Base-by-base conservation (phyloP, 2,888 invertebrate genomes). In the Pseudoips prasinana region DNA sequence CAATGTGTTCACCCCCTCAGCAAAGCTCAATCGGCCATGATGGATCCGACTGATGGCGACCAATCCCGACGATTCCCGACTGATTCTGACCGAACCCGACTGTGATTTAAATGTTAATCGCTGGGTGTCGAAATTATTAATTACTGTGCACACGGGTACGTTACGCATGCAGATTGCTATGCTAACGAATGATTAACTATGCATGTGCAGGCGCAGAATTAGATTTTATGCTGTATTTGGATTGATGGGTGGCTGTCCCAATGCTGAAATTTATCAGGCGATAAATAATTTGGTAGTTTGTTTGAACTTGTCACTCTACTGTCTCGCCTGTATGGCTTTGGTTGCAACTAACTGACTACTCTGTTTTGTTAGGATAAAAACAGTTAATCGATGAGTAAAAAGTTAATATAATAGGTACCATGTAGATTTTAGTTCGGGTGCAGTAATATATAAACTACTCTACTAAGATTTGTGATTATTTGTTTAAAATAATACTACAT, bases 61-160 rank as follows among this genome's bases (percentile, higher is more conserved):
- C 46, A 6, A 52, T 46, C 46, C 58, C 64, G 59, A 61, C 70
- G 71, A 64, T 73, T 69, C 54, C 66, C 58, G 58, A 62, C 66
- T 57, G 58, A 62, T 64, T 59, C 66, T 57, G 58, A 62, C 65
- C 59, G 32, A 58, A 58, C 58, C 50, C 31, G 34, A 49, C 34
- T 58, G 63, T 67, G 78, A 77, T 84, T 79, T 82, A 83, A 86
- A 84, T 80, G 83, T 82, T 85, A 84, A 86, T 85, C 71, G 75
- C 67, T 60, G 65, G 78, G 86, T 83, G 85, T 78, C 76, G 84
- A 86, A 86, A 88, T 88, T 86, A 88, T 86, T 86, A 88, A 87
- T 87, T 79, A 78, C 80, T 61, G 66, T 71, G 67, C 68, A 67
- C 35, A 47, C 71, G 70, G 67, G 59, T 63, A 64, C 66, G 78